phyloP scores from a whole-genome alignment of 2,113 vertebrate species.

The Malaclemys terrapin region DNA sequence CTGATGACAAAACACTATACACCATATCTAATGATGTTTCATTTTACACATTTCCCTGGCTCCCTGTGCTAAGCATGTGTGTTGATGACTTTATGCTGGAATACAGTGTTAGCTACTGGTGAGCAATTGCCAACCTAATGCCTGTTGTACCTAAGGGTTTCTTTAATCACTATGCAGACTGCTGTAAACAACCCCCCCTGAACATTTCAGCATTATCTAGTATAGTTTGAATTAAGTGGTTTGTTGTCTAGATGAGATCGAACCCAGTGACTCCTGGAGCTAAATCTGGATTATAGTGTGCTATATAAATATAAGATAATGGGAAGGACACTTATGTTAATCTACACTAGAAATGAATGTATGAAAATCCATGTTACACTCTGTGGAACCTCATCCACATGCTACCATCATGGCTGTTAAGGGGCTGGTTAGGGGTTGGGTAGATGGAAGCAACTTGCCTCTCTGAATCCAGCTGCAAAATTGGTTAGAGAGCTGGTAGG shows the following conservation, averaged over 20 bases:
- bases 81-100: background rate
- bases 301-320: background rate
- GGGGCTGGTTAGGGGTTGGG: background rate
- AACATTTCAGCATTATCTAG: background rate
- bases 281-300: background rate
- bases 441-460: background rate
- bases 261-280: background rate
- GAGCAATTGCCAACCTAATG: background rate
- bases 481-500: background rate
- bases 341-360: background rate
- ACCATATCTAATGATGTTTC: background rate
- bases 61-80: background rate
- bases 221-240: slow-evolving; percentile 10
- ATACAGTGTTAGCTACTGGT: background rate
- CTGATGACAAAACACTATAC: background rate
- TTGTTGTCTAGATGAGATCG: slow-evolving; percentile 1
- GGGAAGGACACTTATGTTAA: background rate
- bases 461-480: background rate
- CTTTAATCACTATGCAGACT: background rate
- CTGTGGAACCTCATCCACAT: background rate
- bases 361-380: background rate
- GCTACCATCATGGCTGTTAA: background rate
- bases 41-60: background rate
- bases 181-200: background rate
- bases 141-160: background rate